Evolutionary conservation across 2,113 vertebrate genomes (phyloP).

Genomic region (Tetrao urogallus): DNA sequence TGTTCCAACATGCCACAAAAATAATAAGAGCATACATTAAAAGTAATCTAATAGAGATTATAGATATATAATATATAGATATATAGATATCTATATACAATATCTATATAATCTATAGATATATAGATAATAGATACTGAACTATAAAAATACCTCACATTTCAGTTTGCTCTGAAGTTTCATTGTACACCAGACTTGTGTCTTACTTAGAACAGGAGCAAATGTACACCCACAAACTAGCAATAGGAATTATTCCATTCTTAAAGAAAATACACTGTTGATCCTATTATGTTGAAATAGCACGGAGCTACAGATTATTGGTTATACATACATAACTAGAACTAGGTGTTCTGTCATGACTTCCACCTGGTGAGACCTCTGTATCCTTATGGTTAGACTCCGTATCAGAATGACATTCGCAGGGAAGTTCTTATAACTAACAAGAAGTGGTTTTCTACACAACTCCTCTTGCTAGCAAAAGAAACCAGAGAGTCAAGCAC

Average conservation of each 20-base stretch:
- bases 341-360: constrained; percentile 49
- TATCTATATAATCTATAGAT: no score
- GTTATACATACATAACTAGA: constrained; percentile 39
- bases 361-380: constrained; percentile 49
- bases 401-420: constrained; percentile 38
- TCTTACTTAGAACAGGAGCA: background rate
- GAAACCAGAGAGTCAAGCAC: background rate
- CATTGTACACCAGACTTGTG: background rate
- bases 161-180: background rate
- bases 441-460: constrained; percentile 55
- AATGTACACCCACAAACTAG: background rate
- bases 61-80: no score
- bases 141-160: background rate
- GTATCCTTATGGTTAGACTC: constrained; percentile 57
- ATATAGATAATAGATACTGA: background rate
- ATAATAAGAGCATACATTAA: background rate
- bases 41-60: no score
- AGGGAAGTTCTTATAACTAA: constrained; percentile 53
- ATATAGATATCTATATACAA: no score
- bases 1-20: background rate
- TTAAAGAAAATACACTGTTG: constrained; percentile 31
- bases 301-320: constrained; percentile 63
- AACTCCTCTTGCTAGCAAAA: constrained; percentile 32
- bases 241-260: background rate
- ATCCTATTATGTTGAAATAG: constrained; percentile 73